phyloP scores from a whole-genome alignment of 2,888 invertebrate species.

The Acanthosepion pharaonis region DNA sequence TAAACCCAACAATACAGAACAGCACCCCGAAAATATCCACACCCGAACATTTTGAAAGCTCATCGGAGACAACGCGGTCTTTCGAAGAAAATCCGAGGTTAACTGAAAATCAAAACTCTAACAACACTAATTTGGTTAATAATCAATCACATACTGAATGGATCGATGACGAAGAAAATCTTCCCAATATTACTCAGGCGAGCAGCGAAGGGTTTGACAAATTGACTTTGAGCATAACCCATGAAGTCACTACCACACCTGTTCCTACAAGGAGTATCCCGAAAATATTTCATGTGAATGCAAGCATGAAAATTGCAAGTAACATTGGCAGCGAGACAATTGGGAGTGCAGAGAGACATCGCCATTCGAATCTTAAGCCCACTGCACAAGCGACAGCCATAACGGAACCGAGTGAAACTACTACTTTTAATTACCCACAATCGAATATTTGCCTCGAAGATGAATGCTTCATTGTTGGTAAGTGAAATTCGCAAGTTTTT shows the following conservation, averaged over 20 bases:
- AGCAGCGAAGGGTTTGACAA: background rate
- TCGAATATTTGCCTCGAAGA: constrained; percentile 39
- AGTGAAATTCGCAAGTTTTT: background rate
- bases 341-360: background rate
- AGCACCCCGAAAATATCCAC: background rate
- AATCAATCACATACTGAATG: background rate
- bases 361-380: background rate
- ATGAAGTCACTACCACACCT: background rate
- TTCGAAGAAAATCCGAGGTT: background rate
- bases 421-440: background rate
- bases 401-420: background rate
- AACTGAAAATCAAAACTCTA: background rate
- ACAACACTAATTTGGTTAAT: background rate
- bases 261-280: background rate
- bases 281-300: background rate
- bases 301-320: background rate
- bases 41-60: background rate
- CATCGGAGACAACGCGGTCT: background rate
- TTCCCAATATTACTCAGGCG: background rate
- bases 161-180: background rate
- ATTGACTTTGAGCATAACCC: background rate
- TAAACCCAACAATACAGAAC: background rate
- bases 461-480: constrained; percentile 38
- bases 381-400: background rate
- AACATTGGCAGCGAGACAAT: background rate